These are phyloP conservation scores for Corapipo altera DNA, from an alignment of 2,113 vertebrate genomes.

Conservation along the genomic window DNA sequence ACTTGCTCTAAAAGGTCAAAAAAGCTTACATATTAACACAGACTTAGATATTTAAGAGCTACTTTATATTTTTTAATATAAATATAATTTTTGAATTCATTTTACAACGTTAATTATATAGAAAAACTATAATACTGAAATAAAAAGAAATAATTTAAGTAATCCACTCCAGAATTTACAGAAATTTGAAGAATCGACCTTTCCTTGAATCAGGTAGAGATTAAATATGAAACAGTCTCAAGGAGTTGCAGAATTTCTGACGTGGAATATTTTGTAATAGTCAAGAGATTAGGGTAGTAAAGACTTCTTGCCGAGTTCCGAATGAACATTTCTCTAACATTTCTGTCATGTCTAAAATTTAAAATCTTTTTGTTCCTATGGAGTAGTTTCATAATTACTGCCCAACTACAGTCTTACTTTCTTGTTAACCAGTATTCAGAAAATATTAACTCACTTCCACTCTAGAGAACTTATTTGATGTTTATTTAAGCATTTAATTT, in stretches of 20 bases:
- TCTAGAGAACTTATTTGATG: conserved; percentile 13
- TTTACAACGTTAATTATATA: not conserved
- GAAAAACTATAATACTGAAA: not conserved
- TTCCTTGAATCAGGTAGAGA: not conserved
- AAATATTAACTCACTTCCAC: conserved; percentile 31
- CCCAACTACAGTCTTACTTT: not conserved
- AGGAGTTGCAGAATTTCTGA: not conserved
- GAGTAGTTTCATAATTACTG: conserved; percentile 2
- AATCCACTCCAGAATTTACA: not conserved
- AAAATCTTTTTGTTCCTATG: not conserved
- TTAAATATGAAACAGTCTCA: not conserved
- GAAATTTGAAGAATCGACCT: not conserved
- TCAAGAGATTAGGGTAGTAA: not conserved
- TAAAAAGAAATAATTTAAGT: not conserved
- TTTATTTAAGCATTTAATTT: conserved; percentile 52
- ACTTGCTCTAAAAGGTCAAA: not conserved
- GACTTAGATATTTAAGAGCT: not conserved
- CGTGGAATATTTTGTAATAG: not conserved
- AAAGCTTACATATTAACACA: not conserved
- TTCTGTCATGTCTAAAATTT: not conserved
- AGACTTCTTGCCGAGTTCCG: not conserved
- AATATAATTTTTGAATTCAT: not conserved
- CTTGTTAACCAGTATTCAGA: conserved; percentile 9
- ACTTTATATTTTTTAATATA: not conserved
- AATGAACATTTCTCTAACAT: not conserved